Evolutionary conservation across 2,797 vertebrate genomes (phyloP).

Genomic region (Etheostoma perlongum): DNA sequence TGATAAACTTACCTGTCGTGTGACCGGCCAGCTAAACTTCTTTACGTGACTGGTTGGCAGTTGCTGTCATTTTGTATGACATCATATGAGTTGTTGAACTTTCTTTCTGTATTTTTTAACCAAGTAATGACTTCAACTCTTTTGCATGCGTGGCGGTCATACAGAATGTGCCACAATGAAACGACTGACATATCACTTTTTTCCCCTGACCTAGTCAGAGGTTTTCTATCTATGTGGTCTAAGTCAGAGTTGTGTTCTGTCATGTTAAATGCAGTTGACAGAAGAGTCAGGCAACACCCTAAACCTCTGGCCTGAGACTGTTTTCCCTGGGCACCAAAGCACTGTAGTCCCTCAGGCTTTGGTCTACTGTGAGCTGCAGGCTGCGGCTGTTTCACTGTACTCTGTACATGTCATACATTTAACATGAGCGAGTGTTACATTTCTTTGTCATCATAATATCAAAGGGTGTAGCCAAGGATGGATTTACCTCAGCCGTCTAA

Average conservation of each 20-base stretch:
- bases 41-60: too few species aligned
- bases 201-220: slow-evolving; percentile 78
- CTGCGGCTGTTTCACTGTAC: slow-evolving; percentile 51
- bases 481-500: not conserved
- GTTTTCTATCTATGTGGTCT: slow-evolving; percentile 79
- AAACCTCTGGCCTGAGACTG: slow-evolving; percentile 82
- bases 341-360: slow-evolving; percentile 59
- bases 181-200: slow-evolving; percentile 76
- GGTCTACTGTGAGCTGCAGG: slow-evolving; percentile 56
- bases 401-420: slow-evolving; percentile 52
- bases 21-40: too few species aligned
- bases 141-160: slow-evolving; percentile 68
- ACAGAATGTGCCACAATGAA: slow-evolving; percentile 62
- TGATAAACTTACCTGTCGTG: too few species aligned
- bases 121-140: slow-evolving; percentile 37
- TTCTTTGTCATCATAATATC: slow-evolving; percentile 36
- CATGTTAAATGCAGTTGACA: slow-evolving; percentile 85
- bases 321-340: slow-evolving; percentile 76
- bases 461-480: slow-evolving; percentile 6
- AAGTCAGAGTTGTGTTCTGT: slow-evolving; percentile 82
- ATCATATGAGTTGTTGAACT: too few species aligned
- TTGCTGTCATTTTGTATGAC: too few species aligned
- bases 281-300: slow-evolving; percentile 83
- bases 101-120: slow-evolving; percentile 10
- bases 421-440: slow-evolving; percentile 34